Conservation (phyloP, 1,140 invertebrate species). For the Penaeus japonicus region DNA sequence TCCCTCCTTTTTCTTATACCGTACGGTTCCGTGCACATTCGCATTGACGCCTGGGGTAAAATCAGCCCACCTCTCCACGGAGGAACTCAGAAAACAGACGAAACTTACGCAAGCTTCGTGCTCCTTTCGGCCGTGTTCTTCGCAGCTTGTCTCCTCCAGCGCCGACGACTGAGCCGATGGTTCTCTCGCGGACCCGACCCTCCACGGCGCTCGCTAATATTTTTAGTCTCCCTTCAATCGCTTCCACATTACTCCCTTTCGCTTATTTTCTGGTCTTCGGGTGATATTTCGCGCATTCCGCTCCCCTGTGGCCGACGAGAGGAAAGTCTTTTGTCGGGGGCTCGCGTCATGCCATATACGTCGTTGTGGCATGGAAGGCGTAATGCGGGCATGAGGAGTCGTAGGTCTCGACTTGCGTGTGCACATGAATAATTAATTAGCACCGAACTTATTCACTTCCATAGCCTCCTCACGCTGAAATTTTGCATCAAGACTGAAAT, state of each 20-base stretch:
- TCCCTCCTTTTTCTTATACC: neutral
- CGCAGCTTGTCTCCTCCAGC: constrained; percentile 50
- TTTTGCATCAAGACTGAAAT: neutral
- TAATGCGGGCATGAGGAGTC: constrained; percentile 50
- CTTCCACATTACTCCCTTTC: too few relatives aligned
- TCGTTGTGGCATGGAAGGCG: constrained; percentile 37
- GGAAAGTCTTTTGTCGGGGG: too few relatives aligned
- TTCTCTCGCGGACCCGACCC: constrained; percentile 7
- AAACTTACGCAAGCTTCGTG: constrained; percentile 56
- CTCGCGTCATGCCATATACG: constrained; percentile 13
- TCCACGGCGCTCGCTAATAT: neutral
- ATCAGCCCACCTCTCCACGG: neutral
- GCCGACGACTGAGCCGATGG: constrained; percentile 45
- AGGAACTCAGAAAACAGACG: neutral
- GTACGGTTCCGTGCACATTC: neutral
- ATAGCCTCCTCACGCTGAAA: neutral
- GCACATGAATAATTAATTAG: constrained; percentile 53
- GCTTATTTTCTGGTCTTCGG: too few relatives aligned
- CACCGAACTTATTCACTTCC: constrained; percentile 10
- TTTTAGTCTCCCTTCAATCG: neutral
- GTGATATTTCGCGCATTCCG: too few relatives aligned
- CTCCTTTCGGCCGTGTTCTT: constrained; percentile 43
- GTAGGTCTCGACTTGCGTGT: constrained; percentile 51
- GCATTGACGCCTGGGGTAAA: neutral
- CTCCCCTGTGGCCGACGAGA: too few relatives aligned